These are phyloP conservation scores for Eulemur rufifrons DNA, from an alignment of 2,113 vertebrate genomes.

Conservation along the genomic window DNA sequence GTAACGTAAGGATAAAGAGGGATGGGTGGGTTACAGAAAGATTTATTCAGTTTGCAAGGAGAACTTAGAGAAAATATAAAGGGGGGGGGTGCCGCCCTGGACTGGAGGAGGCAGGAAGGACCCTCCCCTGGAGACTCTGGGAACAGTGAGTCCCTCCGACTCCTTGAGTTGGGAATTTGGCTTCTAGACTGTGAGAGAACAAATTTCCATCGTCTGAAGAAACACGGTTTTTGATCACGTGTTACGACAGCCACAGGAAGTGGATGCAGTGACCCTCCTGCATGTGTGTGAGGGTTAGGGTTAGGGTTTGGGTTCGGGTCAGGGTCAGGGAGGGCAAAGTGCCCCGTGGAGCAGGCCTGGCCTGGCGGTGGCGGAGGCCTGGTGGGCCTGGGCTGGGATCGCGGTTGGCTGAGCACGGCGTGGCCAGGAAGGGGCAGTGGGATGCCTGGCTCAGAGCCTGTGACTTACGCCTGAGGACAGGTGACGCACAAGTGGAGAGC, in stretches of 20 bases:
- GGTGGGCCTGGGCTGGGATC: too few species aligned
- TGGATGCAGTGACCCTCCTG: fast-evolving
- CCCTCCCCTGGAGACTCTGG: too few species aligned
- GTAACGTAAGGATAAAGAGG: neutral
- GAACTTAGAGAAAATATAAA: neutral
- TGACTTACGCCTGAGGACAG: too few species aligned
- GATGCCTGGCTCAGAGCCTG: too few species aligned
- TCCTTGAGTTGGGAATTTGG: neutral
- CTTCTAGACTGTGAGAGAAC: neutral
- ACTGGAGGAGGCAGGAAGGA: neutral
- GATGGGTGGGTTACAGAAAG: neutral
- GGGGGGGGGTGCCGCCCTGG: fast-evolving
- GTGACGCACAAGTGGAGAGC: too few species aligned
- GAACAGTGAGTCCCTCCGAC: fast-evolving
- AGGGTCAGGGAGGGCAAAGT: too few species aligned
- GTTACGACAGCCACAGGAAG: fast-evolving
- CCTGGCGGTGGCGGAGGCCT: too few species aligned
- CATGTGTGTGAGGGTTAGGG: too few species aligned
- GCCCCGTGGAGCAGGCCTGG: too few species aligned
- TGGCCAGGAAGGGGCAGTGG: too few species aligned
- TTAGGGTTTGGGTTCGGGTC: too few species aligned
- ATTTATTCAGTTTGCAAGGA: neutral
- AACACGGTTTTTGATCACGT: fast-evolving
- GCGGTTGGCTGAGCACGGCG: too few species aligned
- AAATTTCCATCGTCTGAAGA: neutral